phyloP scores from a whole-genome alignment of 2,888 invertebrate species.

The Hypolimnas misippus region DNA sequence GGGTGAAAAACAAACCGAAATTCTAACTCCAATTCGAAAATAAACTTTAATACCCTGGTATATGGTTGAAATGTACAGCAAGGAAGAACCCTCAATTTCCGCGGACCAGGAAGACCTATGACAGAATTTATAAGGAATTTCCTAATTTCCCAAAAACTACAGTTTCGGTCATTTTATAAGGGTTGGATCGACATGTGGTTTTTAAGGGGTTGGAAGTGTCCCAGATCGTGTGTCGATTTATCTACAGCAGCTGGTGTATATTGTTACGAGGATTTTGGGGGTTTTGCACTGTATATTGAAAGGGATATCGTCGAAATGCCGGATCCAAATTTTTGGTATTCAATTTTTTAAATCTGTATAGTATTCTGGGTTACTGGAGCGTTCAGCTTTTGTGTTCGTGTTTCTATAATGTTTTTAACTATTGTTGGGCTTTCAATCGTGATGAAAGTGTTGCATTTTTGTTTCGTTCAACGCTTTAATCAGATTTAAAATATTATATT shows the following conservation, averaged over 20 bases:
- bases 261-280: slow-evolving; percentile 12
- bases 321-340: neutral
- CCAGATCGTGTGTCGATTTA: slow-evolving; percentile 16
- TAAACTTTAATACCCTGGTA: too few relatives aligned
- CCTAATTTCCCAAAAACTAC: slow-evolving; percentile 14
- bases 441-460: neutral
- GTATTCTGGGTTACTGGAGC: neutral
- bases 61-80: neutral
- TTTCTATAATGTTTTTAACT: slow-evolving; percentile 2
- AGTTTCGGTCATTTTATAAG: slow-evolving; percentile 12
- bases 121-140: slow-evolving; percentile 15
- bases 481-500: neutral
- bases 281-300: neutral
- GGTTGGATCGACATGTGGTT: slow-evolving; percentile 22
- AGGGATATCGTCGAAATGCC: neutral
- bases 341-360: neutral
- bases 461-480: neutral
- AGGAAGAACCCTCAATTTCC: neutral
- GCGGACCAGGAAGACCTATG: slow-evolving; percentile 8
- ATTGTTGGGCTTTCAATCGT: neutral
- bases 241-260: slow-evolving; percentile 1
- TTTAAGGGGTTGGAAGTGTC: slow-evolving; percentile 6
- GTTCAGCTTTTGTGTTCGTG: neutral
- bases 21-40: neutral
- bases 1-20: slow-evolving; percentile 9